Evolutionary conservation across 2,888 invertebrate species (phyloP).

Genomic region (Diadegma fenestrale): DNA sequence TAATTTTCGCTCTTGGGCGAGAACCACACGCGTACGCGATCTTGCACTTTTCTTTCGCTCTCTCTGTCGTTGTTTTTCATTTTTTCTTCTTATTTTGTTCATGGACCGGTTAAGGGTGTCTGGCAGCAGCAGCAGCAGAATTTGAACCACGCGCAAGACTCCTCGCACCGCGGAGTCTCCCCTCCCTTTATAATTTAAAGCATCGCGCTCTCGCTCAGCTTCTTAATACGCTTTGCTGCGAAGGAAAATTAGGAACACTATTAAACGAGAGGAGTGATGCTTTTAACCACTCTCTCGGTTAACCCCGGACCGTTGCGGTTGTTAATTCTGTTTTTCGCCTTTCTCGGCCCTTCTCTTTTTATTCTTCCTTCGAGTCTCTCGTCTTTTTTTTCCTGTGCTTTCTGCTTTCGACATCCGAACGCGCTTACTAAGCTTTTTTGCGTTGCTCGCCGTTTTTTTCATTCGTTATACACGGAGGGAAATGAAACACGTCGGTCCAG

Average conservation of each 20-base stretch:
- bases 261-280: conserved; percentile 60
- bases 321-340: conserved; percentile 55
- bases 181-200: not conserved
- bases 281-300: conserved; percentile 64
- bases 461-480: conserved; percentile 32
- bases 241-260: conserved; percentile 64
- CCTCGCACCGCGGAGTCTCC: conserved; percentile 44
- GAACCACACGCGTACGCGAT: conserved; percentile 46
- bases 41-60: conserved; percentile 33
- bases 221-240: conserved; percentile 56
- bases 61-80: not conserved
- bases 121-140: too few species aligned
- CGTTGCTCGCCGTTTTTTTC: conserved; percentile 33
- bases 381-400: conserved; percentile 9
- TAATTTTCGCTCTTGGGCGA: conserved; percentile 42
- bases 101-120: conserved; percentile 76
- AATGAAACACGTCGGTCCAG: conserved; percentile 8
- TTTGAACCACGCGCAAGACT: conserved; percentile 72
- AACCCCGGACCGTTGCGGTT: conserved; percentile 54
- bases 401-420: not conserved
- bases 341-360: conserved; percentile 34
- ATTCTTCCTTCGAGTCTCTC: not conserved
- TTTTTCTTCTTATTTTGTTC: conserved; percentile 59
- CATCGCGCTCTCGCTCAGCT: conserved; percentile 18
- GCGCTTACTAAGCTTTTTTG: not conserved